Evolutionary conservation across 2,888 invertebrate species (phyloP), one percentile per base, ranked within the genome.

Genomic region (Ennomos quercinarius): DNA sequence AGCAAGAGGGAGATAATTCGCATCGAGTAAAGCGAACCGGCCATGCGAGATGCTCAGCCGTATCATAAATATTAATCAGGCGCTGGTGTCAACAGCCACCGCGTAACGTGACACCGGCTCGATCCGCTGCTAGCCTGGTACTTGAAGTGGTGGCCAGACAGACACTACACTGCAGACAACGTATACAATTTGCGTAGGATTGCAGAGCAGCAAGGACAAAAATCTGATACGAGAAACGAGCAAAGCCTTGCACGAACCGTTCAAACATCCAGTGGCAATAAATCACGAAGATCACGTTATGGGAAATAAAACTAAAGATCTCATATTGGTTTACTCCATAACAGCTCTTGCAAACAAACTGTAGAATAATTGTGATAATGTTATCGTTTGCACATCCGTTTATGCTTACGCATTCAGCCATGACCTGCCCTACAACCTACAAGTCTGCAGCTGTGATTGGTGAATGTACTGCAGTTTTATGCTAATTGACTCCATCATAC

Each of bases 11-110:
- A 78, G 80, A 76, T 82, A 83, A 89, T 90, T 91, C 84, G 91
- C 91, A 83, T 78, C 83, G 86, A 82, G 80, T 77, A 80, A 27
- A 82, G 83, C 86, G 78, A 91, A 90, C 91, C 89, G 90, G 90
- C 91, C 92, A 89, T 91, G 87, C 92, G 90, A 92, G 92, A 92
- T 92, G 89, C 89, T 91, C 90, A 86, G 87, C 82, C 88, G 87
- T 91, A 92, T 92, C 92, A 92, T 92, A 92, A 92, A 92, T 92
- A 92, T 92, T 92, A 92, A 92, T 92, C 92, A 92, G 91, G 90
- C 92, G 84, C 88, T 91, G 92, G 92, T 91, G 92, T 92, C 92
- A 91, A 92, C 92, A 91, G 92, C 92, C 92, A 91, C 91, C 87
- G 90, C 91, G 92, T 91, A 91, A 91, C 91, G 88, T 87, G 91